Evolutionary conservation across 1,140 invertebrate genomes (phyloP), one percentile per base, ranked within the genome.

Genomic region (Drosophila cardini): DNA sequence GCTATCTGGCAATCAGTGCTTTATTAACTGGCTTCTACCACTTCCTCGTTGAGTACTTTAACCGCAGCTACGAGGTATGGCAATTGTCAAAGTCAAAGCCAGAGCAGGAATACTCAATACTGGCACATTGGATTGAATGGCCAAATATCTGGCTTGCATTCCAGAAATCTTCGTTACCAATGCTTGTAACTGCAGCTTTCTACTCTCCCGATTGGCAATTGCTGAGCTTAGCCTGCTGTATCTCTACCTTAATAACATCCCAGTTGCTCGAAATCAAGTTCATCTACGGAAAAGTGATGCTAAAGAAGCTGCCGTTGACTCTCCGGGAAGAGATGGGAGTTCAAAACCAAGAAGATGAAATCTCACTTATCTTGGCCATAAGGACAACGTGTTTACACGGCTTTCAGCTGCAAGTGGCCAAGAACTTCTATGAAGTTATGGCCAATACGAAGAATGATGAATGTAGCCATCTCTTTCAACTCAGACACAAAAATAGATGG

Each of bases 321-420:
- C 4, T 40, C 11, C 48, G 69, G 7, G 1, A 38, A 10, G 4
- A 2, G 6, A 9, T 13, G 4, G 7, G 18, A 1, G 6, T 9
- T 40, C 38, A n/a, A n/a, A 4, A 15, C 4, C 13, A n/a, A 6
- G n/a, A 43, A 43, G 4, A 13, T 6, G 2, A 15, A 11, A 34
- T 63, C 10, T 53, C 18, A 13, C n/a, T 15, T 30, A 40, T 18
- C 2, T 30, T 15, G 13, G 11, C 0, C 0, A 30, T 84, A 43
- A 26, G 58, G 10, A 38, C 26, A 4, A 8, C 8, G 2, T 34
- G 18, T 11, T 78, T 78, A 0, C 46, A 61, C 16, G 80, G 80
- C 0, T 79, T 83, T 36, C 52, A 62, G 4, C n/a, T 77, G 26
- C 69, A 74, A 38, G 63, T 62, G n/a, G 61, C 77, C 4, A 50